These are phyloP conservation scores for Magallana angulata DNA, from an alignment of 1,140 invertebrate genomes.

Conservation along the genomic window DNA sequence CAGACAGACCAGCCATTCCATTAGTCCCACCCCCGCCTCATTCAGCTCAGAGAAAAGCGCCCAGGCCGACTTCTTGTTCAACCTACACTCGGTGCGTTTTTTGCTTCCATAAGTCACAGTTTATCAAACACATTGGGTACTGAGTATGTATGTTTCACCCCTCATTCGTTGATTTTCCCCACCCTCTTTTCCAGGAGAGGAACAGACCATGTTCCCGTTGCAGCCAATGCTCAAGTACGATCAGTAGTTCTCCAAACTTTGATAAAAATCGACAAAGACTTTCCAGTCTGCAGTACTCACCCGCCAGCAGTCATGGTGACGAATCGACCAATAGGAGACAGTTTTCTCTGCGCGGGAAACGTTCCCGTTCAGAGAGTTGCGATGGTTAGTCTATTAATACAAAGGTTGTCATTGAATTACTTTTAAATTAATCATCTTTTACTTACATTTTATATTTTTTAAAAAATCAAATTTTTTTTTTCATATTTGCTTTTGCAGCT, in stretches of 20 bases:
- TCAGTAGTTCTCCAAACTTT: constrained; percentile 74
- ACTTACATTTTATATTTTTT: too few relatives aligned
- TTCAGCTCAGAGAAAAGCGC: constrained; percentile 61
- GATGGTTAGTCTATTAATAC: background rate
- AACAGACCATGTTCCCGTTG: constrained; percentile 75
- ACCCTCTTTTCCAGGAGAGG: constrained; percentile 63
- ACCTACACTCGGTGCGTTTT: background rate
- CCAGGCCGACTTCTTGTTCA: constrained; percentile 1
- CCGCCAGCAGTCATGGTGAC: constrained; percentile 53
- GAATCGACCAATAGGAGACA: constrained; percentile 37
- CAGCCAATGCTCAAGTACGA: constrained; percentile 74
- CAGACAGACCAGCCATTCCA: constrained; percentile 74
- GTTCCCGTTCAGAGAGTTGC: constrained; percentile 21
- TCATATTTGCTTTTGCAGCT: background rate
- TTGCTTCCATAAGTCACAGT: too few relatives aligned
- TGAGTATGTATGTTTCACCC: too few relatives aligned
- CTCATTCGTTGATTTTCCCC: too few relatives aligned
- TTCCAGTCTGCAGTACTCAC: constrained; percentile 55
- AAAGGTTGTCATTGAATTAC: too few relatives aligned
- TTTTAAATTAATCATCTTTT: too few relatives aligned
- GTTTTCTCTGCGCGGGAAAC: constrained; percentile 18
- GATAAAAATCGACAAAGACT: constrained; percentile 57
- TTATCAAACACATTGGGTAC: too few relatives aligned
- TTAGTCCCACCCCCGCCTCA: constrained; percentile 75
- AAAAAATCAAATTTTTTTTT: too few relatives aligned